Evolutionary conservation across 64 coral and sea anemone species (phyloP), one percentile per base, ranked within the genome.

Genomic region (Stylophora pistillata): DNA sequence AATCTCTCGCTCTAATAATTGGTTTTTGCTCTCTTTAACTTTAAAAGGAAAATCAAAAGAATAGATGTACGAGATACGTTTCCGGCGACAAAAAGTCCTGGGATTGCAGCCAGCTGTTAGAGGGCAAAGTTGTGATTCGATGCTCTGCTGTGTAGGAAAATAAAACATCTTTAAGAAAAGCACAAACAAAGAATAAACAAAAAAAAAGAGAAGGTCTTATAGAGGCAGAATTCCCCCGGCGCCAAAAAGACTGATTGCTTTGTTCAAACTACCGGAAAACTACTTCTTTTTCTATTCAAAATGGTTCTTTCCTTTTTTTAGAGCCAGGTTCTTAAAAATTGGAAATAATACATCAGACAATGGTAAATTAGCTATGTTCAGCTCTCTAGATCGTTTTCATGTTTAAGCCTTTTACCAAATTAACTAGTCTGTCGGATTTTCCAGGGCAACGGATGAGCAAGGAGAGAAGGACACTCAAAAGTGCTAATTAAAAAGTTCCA

Each of bases 311-410:
- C 53, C 75, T 56, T 53, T 52, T 78, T 56, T 77, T 77, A 18
- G 74, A 77, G 53, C n/a, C 75, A 1, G 13, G 15, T 25, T 78
- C 53, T 56, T 56, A 78, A 78, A 78, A 78, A 14, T 5, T 29
- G 23, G 23, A 29, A 78, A 78, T 57, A 78, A 78, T 57, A 15
- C 15, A 27, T 27, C 0, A 56, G 21, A 56, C 75, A 78, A 78
- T 78, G 34, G 34, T 25, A 56, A 78, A 78, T 78, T 78, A 78
- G 75, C 56, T 57, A 57, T 78, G 13, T 23, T 55, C 74, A 53
- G 18, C 30, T 47, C 20, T 53, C 74, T 53, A 55, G 53, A 41
- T 23, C 20, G 5, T 53, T 76, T 76, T 76, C 74, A 68, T 68
- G 52, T 76, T 78, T 1, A 55, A 56, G 47, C 52, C 10, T 56